Evolutionary conservation across 2,797 vertebrate genomes (phyloP), one percentile per base, ranked within the genome.

Genomic region (Catamblyrhynchus diadema): DNA sequence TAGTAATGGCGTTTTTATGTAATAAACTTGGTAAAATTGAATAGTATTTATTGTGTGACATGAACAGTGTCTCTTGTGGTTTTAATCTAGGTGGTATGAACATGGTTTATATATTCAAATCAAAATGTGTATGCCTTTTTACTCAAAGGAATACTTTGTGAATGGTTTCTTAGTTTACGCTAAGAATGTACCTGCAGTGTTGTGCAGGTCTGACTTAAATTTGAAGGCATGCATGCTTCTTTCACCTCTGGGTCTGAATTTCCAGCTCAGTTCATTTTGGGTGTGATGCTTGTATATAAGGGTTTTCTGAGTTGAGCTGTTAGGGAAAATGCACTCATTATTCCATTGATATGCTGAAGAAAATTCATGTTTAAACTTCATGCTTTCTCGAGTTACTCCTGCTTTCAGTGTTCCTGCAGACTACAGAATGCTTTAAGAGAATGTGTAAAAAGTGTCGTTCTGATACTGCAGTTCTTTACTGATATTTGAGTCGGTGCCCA

Each of bases 401-500:
- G 45, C 35, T 83, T 81, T 74, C 48, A 20, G 37, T 33, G 28
- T 47, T 87, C 21, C 70, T 95, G 64, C 33, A 30, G 75, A 67
- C 86, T 94, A 47, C 33, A 35, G 30, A 70, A 65, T 62, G 50
- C 84, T 94, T 93, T 94, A 89, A 91, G 93, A 94, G 84, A 95
- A 65, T 9, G 20, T 61, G 57, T 64, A 70, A 73, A 94, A 73
- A 84, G 88, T 88, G 72, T 94, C 61, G 92, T 92, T 94, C 84
- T 75, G 62, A 59, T 95, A 87, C 69, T 94, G 88, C 85, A 87
- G 86, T 71, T 94, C 86, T 91, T 73, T 24, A 25, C 80, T 69
- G 66, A 73, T 95, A 66, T 57, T 60, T 95, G 75, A 97, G 94
- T 94, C 83, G 86, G 32, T 82, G 91, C 90, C 70, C 77, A 47